Evolutionary conservation across 2,797 vertebrate genomes (phyloP).

Genomic region (Hydrolagus colliei): DNA sequence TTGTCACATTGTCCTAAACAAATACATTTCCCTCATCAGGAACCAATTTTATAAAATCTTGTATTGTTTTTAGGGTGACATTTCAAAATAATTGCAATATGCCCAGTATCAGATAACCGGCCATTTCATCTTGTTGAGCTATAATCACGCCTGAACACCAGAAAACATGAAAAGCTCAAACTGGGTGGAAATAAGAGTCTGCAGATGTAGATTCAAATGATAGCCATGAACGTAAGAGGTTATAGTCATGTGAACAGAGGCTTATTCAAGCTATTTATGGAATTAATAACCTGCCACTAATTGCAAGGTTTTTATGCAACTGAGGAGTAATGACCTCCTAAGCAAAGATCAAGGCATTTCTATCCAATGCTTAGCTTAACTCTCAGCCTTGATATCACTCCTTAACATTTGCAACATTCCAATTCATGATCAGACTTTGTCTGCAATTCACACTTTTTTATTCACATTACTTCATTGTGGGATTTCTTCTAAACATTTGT

Average conservation of each 20-base stretch:
- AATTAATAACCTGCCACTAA: conserved; percentile 8
- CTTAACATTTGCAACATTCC: not conserved
- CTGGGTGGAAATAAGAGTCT: not conserved
- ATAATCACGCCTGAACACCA: not conserved
- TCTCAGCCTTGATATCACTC: not conserved
- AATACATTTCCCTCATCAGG: too few relatives aligned
- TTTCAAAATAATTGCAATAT: not conserved
- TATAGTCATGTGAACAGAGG: not conserved
- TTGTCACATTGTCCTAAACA: not conserved
- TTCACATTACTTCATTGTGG: not conserved
- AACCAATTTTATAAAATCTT: not conserved
- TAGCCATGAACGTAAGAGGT: not conserved
- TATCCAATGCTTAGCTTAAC: not conserved
- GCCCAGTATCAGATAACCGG: too few relatives aligned
- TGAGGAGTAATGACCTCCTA: not conserved
- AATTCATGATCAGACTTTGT: not conserved
- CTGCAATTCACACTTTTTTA: not conserved
- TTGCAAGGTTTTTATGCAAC: not conserved
- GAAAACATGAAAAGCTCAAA: not conserved
- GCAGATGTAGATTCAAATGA: conserved; percentile 17
- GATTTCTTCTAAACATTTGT: too few relatives aligned
- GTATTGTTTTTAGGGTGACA: not conserved
- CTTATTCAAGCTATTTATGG: not conserved
- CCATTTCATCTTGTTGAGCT: not conserved
- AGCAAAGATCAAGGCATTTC: not conserved